Conservation (phyloP, 2,113 vertebrate species). For the Nematolebias whitei region DNA sequence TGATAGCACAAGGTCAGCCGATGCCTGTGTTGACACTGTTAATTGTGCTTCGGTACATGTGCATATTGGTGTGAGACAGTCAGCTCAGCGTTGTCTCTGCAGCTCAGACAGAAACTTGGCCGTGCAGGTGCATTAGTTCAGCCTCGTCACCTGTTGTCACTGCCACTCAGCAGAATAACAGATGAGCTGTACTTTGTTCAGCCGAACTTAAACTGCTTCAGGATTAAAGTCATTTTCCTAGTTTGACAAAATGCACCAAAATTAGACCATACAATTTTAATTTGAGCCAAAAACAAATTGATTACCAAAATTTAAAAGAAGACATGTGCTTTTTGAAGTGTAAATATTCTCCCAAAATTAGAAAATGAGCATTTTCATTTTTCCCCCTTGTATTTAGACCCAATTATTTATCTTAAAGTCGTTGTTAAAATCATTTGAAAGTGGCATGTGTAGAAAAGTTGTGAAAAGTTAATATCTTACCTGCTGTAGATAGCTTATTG, state of each 20-base stretch:
- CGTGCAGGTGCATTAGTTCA: conserved; percentile 31
- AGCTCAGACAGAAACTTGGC: conserved; percentile 41
- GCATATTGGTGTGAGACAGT: conserved; percentile 1
- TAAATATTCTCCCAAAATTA: too few species aligned
- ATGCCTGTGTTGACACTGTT: not conserved
- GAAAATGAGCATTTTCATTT: too few species aligned
- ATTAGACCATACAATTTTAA: not conserved
- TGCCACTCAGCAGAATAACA: conserved; percentile 9
- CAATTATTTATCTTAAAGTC: too few species aligned
- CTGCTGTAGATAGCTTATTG: too few species aligned
- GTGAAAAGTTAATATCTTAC: too few species aligned
- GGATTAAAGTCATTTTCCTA: not conserved
- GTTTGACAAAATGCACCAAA: not conserved
- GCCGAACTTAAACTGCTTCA: conserved; percentile 20
- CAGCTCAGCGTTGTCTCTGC: conserved; percentile 56
- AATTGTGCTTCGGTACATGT: conserved; percentile 1
- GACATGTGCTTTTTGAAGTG: too few species aligned
- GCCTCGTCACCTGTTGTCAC: conserved; percentile 28
- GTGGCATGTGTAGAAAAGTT: too few species aligned
- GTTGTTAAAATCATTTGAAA: too few species aligned
- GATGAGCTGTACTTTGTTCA: not conserved
- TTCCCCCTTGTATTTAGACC: too few species aligned
- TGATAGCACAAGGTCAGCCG: conserved; percentile 33
- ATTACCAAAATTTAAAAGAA: too few species aligned
- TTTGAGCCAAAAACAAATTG: not conserved